Conservation (phyloP, 2,113 vertebrate genomes). For the Vidua macroura region DNA sequence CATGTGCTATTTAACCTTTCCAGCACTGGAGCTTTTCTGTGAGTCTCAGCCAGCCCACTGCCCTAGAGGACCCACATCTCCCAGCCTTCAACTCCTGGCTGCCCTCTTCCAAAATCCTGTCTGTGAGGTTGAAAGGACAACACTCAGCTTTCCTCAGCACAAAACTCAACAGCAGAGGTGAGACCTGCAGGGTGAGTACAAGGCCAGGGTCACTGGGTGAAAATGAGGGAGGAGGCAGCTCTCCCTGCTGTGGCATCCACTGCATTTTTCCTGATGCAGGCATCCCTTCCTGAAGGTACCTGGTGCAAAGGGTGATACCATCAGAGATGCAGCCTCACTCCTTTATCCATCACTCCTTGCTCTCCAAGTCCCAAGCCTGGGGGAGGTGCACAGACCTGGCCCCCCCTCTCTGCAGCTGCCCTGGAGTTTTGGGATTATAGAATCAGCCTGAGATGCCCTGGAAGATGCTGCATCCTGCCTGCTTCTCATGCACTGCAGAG, state of each 20-base stretch:
- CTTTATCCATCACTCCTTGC: not conserved
- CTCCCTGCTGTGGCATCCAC: not conserved
- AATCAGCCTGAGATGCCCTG: too few species aligned
- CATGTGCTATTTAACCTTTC: conserved; percentile 7
- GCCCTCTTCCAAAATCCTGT: conserved; percentile 33
- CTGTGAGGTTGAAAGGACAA: conserved; percentile 21
- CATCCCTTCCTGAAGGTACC: not conserved
- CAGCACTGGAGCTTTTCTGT: conserved; percentile 21
- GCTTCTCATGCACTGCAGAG: not conserved
- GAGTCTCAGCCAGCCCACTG: not conserved
- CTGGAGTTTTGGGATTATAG: not conserved
- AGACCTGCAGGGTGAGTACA: conserved; percentile 38
- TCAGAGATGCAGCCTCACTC: not conserved
- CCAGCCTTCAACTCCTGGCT: conserved; percentile 7
- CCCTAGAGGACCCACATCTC: not conserved
- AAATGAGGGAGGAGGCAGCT: not conserved
- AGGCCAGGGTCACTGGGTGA: rapidly evolving
- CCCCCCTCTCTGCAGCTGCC: not conserved
- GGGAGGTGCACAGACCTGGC: not conserved
- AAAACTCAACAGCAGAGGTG: not conserved
- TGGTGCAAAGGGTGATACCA: not conserved
- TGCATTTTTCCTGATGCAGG: not conserved
- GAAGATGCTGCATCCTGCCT: not conserved
- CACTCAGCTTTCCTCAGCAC: conserved; percentile 2
- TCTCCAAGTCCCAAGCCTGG: not conserved